phyloP scores from a whole-genome alignment of 2,888 invertebrate genomes.

The Drosophila lutescens region DNA sequence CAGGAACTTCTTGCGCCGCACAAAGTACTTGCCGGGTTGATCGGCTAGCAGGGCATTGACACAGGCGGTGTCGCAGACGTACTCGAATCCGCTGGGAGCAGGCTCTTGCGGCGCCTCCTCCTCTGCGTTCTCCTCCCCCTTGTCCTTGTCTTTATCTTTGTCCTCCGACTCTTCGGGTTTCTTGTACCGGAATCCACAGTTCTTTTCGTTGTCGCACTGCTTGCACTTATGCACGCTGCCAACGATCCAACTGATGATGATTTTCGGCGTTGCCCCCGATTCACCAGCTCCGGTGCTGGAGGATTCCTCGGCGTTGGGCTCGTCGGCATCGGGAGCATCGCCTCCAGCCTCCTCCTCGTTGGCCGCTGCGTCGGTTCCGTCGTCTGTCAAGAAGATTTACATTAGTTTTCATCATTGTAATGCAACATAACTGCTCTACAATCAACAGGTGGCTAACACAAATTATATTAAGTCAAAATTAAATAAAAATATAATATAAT shows the following conservation, averaged over 20 bases:
- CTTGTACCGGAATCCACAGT: conserved; percentile 81
- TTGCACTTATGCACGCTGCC: conserved; percentile 72
- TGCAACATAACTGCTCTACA: background rate
- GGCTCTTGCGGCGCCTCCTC: conserved; percentile 17
- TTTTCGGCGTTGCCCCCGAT: conserved; percentile 79
- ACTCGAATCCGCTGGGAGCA: conserved; percentile 79
- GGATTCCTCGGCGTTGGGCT: conserved; percentile 84
- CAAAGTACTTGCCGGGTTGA: conserved; percentile 86
- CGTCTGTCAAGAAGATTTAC: background rate
- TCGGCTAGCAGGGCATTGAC: conserved; percentile 86
- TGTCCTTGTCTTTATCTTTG: conserved; percentile 19
- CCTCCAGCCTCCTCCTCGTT: conserved; percentile 68
- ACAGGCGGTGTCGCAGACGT: conserved; percentile 86
- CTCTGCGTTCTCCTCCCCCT: conserved; percentile 19
- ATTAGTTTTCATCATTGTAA: background rate
- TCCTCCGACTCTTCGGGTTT: conserved; percentile 67
- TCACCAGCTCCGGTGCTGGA: conserved; percentile 71
- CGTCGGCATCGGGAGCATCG: conserved; percentile 72
- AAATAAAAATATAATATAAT: too few relatives aligned
- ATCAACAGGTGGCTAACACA: background rate
- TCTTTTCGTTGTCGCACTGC: conserved; percentile 77
- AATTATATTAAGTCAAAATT: too few relatives aligned
- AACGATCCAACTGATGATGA: conserved; percentile 82
- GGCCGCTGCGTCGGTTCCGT: conserved; percentile 52
- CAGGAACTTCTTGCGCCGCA: conserved; percentile 85